Evolutionary conservation across 1,140 invertebrate genomes (phyloP).

Genomic region (Drosophila azteca): DNA sequence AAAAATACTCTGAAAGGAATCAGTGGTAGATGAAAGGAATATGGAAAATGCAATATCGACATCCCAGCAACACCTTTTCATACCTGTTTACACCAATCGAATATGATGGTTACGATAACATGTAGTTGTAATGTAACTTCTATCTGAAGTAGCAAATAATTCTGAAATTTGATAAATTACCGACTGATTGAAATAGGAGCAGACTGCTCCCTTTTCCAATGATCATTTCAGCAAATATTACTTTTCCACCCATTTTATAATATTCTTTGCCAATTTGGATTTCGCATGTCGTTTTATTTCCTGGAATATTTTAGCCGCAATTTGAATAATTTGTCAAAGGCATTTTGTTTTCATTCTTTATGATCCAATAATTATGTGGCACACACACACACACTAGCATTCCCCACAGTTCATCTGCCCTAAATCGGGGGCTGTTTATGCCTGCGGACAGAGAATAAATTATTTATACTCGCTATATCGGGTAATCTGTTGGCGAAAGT

Average conservation of each 20-base stretch:
- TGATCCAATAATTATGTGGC: constrained; percentile 74
- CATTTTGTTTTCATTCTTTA: constrained; percentile 59
- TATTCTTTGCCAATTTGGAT: constrained; percentile 39
- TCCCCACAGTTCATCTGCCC: constrained; percentile 15
- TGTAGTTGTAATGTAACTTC: no score
- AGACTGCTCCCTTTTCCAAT: not conserved
- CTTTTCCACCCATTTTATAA: constrained; percentile 41
- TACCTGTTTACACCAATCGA: no score
- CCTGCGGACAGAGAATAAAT: constrained; percentile 36
- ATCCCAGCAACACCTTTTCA: no score
- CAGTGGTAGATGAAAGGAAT: no score
- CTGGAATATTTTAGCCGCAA: constrained; percentile 53
- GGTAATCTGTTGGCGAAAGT: constrained; percentile 73
- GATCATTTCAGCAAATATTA: constrained; percentile 34
- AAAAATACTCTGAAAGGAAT: no score
- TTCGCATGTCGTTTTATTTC: constrained; percentile 24
- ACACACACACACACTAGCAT: constrained; percentile 21
- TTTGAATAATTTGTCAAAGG: constrained; percentile 65
- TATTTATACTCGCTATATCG: constrained; percentile 70
- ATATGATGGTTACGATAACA: no score
- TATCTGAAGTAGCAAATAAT: constrained; percentile 9
- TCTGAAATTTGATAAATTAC: constrained; percentile 24
- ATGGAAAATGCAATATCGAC: no score
- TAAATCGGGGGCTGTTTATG: constrained; percentile 2
- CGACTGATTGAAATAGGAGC: constrained; percentile 22